Evolutionary conservation across 2,113 vertebrate species (phyloP).

Genomic region (Neotoma lepida): DNA sequence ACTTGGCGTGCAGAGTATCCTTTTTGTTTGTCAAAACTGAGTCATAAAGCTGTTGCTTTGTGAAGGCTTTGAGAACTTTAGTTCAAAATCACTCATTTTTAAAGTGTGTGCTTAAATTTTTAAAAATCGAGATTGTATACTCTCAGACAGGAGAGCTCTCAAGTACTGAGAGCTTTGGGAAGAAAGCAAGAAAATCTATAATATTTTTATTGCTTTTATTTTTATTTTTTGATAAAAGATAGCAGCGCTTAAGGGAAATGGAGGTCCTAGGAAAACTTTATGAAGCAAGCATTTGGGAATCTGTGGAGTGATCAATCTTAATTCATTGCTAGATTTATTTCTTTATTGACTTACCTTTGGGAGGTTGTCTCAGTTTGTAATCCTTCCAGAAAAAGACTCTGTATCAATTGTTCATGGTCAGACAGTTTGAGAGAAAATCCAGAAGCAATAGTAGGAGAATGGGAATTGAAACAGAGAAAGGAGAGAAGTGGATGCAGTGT

Average conservation of each 20-base stretch:
- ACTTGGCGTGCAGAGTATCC: constrained; percentile 70
- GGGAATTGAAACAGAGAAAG: background rate
- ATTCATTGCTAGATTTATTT: constrained; percentile 45
- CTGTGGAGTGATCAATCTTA: constrained; percentile 31
- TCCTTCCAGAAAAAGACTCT: constrained; percentile 13
- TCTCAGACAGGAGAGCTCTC: background rate
- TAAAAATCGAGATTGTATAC: constrained; percentile 20
- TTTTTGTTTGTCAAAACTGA: constrained; percentile 76
- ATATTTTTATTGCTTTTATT: constrained; percentile 25
- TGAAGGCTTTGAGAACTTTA: constrained; percentile 59
- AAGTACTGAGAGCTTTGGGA: constrained; percentile 7
- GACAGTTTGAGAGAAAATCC: background rate
- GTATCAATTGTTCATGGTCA: background rate
- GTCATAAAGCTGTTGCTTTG: constrained; percentile 67
- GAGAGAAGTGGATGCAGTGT: background rate
- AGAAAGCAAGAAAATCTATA: background rate
- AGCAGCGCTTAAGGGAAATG: constrained; percentile 11
- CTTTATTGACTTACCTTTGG: constrained; percentile 45
- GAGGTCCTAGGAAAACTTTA: constrained; percentile 1
- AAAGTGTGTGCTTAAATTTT: constrained; percentile 56
- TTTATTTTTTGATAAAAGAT: constrained; percentile 7
- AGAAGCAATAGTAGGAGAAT: background rate
- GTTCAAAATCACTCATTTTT: constrained; percentile 75
- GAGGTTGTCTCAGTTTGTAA: background rate
- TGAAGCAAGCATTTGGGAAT: constrained; percentile 45